These are phyloP conservation scores for Strigops habroptila DNA, from an alignment of 2,113 vertebrate species.

Conservation along the genomic window DNA sequence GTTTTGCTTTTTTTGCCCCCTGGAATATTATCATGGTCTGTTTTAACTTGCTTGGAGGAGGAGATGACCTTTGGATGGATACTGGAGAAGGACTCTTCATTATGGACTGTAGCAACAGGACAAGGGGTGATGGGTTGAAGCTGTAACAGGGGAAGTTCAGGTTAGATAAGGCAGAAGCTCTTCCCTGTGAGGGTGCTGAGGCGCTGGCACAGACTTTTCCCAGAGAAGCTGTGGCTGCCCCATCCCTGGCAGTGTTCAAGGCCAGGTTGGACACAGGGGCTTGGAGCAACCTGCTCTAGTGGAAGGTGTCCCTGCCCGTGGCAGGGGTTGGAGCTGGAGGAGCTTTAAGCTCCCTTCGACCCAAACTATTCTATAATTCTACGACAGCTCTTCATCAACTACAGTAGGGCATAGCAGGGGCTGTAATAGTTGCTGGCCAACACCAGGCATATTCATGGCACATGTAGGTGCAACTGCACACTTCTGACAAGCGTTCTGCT, in stretches of 20 bases:
- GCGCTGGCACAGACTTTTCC: no score
- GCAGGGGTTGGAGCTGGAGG: background rate
- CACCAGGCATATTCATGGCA: background rate
- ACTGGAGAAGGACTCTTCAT: background rate
- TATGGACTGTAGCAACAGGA: background rate
- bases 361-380: background rate
- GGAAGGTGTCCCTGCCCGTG: background rate
- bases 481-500: background rate
- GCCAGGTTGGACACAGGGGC: background rate
- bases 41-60: background rate
- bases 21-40: no score
- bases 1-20: background rate
- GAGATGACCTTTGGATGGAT: background rate
- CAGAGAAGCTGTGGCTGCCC: background rate
- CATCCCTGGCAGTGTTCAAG: background rate
- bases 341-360: background rate
- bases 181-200: background rate
- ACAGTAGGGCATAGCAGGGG: background rate
- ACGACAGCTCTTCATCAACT: background rate
- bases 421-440: background rate
- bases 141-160: background rate
- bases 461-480: background rate
- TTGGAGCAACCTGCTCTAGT: background rate
- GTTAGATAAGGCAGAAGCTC: background rate
- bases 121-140: background rate